These are phyloP conservation scores for Magallana gigas DNA, from an alignment of 1,140 invertebrate genomes.

Conservation along the genomic window DNA sequence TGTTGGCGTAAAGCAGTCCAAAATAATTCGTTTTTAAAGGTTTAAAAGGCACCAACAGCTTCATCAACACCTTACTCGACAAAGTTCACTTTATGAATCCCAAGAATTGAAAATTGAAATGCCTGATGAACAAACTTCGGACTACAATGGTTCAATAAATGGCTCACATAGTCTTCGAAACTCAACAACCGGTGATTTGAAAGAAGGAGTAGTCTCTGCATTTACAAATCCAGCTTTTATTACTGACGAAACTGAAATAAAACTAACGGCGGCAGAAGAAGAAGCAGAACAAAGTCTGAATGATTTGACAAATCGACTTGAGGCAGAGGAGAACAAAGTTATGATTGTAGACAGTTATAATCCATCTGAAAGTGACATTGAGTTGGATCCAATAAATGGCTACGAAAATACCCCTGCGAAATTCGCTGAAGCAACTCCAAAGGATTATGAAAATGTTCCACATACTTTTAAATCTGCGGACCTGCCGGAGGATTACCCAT, in stretches of 20 bases:
- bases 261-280: not conserved
- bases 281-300: not conserved
- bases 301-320: conserved; percentile 5
- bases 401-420: not conserved
- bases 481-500: not conserved
- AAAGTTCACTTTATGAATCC: conserved; percentile 65
- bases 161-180: conserved; percentile 42
- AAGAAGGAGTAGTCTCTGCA: not conserved
- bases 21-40: not conserved
- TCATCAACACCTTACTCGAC: conserved; percentile 52
- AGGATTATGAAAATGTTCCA: not conserved
- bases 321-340: conserved; percentile 10
- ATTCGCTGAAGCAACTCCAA: not conserved
- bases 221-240: conserved; percentile 47
- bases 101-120: conserved; percentile 63
- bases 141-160: conserved; percentile 57
- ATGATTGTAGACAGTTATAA: conserved; percentile 13
- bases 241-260: conserved; percentile 32
- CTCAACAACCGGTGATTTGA: not conserved
- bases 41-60: conserved; percentile 56
- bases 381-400: not conserved
- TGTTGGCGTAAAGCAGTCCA: too few relatives aligned
- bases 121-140: conserved; percentile 53
- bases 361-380: not conserved
- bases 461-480: not conserved